Evolutionary conservation across 2,113 vertebrate species (phyloP).

Genomic region (Nanger granti): DNA sequence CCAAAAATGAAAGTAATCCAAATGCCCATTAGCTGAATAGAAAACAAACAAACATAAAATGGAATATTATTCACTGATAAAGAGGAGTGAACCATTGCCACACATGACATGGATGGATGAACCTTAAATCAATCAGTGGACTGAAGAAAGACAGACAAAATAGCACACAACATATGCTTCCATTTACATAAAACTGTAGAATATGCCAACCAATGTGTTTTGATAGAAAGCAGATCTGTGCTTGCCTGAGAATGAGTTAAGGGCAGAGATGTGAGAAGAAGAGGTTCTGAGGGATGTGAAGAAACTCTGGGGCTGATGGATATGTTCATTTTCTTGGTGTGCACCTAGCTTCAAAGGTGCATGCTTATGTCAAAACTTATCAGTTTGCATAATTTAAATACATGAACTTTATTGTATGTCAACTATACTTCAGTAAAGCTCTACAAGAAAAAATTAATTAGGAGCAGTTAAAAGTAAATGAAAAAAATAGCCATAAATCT

Average conservation of each 20-base stretch:
- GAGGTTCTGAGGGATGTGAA: not conserved
- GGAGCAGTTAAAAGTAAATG: not conserved
- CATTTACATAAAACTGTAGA: not conserved
- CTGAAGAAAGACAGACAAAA: not conserved
- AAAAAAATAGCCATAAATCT: not conserved
- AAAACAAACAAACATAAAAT: not conserved
- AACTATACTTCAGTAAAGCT: not conserved
- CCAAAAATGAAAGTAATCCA: not conserved
- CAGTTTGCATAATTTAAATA: not conserved
- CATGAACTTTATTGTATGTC: not conserved
- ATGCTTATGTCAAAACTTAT: not conserved
- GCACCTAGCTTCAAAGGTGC: not conserved
- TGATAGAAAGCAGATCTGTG: not conserved
- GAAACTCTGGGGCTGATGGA: not conserved
- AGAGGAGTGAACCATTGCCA: not conserved
- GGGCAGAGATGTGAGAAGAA: not conserved
- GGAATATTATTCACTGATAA: not conserved
- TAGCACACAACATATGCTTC: not conserved
- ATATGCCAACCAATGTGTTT: not conserved
- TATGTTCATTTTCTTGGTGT: not conserved
- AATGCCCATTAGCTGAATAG: not conserved
- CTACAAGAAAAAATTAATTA: not conserved
- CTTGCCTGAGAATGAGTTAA: not conserved
- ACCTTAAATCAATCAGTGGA: not conserved
- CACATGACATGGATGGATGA: not conserved